Conservation (phyloP, 1,140 invertebrate species). For the Araneus ventricosus region DNA sequence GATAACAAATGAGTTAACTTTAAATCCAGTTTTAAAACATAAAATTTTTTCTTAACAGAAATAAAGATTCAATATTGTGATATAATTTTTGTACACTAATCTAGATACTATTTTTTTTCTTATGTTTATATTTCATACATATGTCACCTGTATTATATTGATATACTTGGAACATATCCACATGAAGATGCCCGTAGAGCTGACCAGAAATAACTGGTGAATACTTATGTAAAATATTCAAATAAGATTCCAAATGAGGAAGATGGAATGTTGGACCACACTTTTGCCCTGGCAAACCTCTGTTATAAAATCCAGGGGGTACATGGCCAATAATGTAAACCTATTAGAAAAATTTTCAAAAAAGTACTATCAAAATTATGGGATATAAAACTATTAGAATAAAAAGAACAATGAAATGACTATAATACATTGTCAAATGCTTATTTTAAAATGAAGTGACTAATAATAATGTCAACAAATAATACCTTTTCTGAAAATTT, state of each 20-base stretch:
- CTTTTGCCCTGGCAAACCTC: slow-evolving; percentile 84
- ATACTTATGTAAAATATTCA: slow-evolving; percentile 87
- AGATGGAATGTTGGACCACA: slow-evolving; percentile 83
- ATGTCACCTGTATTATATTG: slow-evolving; percentile 85
- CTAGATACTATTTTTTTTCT: too few species aligned
- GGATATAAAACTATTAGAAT: too few species aligned
- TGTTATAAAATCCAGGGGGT: slow-evolving; percentile 91
- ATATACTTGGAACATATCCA: slow-evolving; percentile 92
- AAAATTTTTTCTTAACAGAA: too few species aligned
- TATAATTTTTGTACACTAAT: too few species aligned
- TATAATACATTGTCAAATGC: too few species aligned
- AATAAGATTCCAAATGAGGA: slow-evolving; percentile 82
- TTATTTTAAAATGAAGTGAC: too few species aligned
- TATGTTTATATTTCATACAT: neutral
- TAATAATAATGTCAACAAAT: neutral
- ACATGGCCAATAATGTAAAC: slow-evolving; percentile 94
- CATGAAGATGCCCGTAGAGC: slow-evolving; percentile 95
- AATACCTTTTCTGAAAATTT: slow-evolving; percentile 60
- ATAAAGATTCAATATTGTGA: too few species aligned
- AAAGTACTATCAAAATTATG: too few species aligned
- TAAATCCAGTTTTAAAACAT: too few species aligned
- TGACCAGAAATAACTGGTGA: slow-evolving; percentile 91
- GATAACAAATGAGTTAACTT: too few species aligned
- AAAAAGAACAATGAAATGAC: too few species aligned
- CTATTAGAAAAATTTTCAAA: slow-evolving; percentile 81